phyloP scores from a whole-genome alignment of 2,888 invertebrate species.

The Bembecia ichneumoniformis region DNA sequence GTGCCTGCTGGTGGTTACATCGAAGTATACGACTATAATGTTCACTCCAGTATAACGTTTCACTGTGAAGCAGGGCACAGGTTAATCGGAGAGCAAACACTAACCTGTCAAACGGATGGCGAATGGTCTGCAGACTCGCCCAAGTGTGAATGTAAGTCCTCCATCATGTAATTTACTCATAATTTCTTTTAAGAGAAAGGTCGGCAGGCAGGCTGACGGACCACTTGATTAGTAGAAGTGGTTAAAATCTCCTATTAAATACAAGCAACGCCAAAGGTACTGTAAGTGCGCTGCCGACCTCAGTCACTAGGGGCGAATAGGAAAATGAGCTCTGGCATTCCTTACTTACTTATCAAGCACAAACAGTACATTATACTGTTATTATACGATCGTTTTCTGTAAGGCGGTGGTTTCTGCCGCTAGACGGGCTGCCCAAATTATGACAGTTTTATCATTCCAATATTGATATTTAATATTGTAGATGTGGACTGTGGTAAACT shows the following conservation, averaged over 20 bases:
- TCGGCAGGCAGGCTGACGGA: background rate
- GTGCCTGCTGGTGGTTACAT: conserved; percentile 89
- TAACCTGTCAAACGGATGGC: conserved; percentile 82
- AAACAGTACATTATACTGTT: too few species aligned
- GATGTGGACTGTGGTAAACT: conserved; percentile 92
- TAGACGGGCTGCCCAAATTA: too few species aligned
- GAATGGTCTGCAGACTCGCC: conserved; percentile 90
- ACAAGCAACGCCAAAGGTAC: too few species aligned
- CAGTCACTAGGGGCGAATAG: too few species aligned
- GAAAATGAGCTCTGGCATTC: too few species aligned
- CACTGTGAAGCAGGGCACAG: conserved; percentile 90
- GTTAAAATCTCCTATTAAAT: too few species aligned
- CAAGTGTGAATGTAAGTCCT: conserved; percentile 82
- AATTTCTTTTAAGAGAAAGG: background rate
- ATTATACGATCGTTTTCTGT: too few species aligned
- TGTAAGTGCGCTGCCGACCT: too few species aligned
- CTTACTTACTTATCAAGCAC: too few species aligned
- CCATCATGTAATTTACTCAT: background rate
- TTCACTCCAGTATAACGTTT: conserved; percentile 89
- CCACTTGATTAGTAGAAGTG: too few species aligned
- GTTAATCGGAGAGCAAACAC: conserved; percentile 78
- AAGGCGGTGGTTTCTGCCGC: too few species aligned
- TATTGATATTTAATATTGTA: conserved; percentile 31
- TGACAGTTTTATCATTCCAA: too few species aligned
- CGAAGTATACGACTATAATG: conserved; percentile 90